These are phyloP conservation scores for Oxyteleia sp. DNA, from an alignment of 2,888 invertebrate genomes.

Conservation along the genomic window DNA sequence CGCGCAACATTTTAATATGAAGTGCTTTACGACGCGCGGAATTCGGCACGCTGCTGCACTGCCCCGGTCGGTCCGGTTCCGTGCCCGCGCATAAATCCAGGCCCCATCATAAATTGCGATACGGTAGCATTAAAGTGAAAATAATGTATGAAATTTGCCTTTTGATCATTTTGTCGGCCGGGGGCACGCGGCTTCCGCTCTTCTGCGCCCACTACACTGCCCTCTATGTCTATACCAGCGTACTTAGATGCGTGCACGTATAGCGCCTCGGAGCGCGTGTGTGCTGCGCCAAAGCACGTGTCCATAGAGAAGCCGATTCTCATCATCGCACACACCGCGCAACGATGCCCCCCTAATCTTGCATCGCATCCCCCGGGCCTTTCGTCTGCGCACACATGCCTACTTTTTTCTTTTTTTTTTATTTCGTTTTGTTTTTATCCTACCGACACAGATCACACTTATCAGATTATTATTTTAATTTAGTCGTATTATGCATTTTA, in stretches of 20 bases:
- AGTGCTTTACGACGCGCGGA: conserved; percentile 81
- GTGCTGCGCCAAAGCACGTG: conserved; percentile 55
- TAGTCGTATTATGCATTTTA: conserved; percentile 15
- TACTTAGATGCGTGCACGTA: conserved; percentile 38
- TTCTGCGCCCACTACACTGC: conserved; percentile 58
- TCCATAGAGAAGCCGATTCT: conserved; percentile 46
- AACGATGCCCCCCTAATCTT: conserved; percentile 82
- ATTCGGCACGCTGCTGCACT: conserved; percentile 62
- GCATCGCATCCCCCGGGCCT: conserved; percentile 82
- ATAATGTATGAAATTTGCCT: no score
- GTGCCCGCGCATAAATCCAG: no score
- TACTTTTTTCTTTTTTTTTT: no score
- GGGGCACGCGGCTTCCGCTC: conserved; percentile 85
- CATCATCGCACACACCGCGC: conserved; percentile 53
- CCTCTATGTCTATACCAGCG: conserved; percentile 50
- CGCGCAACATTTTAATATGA: conserved; percentile 84
- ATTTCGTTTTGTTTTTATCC: no score
- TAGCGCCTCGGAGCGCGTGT: background rate
- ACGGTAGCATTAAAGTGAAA: no score
- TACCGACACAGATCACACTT: background rate
- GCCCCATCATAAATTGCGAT: no score
- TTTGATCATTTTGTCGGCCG: conserved; percentile 87
- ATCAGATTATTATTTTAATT: conserved; percentile 43
- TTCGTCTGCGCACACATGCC: conserved; percentile 12
- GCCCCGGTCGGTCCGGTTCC: conserved; percentile 69